These are phyloP conservation scores for Chaetura pelagica DNA, from an alignment of 2,113 vertebrate genomes.

Conservation along the genomic window DNA sequence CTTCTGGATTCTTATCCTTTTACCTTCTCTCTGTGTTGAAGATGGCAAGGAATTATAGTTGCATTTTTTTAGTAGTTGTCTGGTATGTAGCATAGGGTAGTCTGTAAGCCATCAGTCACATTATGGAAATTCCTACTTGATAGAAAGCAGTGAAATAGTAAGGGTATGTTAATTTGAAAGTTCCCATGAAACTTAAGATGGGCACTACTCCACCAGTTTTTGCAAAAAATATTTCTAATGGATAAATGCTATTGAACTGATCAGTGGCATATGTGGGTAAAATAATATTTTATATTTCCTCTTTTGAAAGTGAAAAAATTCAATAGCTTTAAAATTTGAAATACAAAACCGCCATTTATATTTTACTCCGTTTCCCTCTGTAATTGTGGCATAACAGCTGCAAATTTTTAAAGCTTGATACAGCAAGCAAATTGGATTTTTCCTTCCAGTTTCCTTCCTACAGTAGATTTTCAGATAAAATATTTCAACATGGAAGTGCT, in stretches of 20 bases:
- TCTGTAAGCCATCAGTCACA: background rate
- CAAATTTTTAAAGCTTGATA: background rate
- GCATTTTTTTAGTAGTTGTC: constrained; percentile 67
- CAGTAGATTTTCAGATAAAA: background rate
- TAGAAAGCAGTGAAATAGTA: constrained; percentile 74
- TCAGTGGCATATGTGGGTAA: background rate
- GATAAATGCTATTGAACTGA: background rate
- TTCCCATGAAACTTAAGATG: background rate
- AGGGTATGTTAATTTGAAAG: background rate
- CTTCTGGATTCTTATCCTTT: constrained; percentile 1
- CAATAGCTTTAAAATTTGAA: background rate
- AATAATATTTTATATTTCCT: background rate
- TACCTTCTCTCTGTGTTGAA: constrained; percentile 59
- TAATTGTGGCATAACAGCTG: background rate
- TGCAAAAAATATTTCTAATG: background rate
- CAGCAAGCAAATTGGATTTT: background rate
- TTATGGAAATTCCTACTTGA: constrained; percentile 6
- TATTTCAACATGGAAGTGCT: background rate
- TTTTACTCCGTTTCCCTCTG: background rate
- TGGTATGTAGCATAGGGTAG: constrained; percentile 12
- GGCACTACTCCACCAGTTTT: background rate
- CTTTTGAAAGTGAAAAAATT: background rate
- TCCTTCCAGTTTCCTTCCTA: background rate
- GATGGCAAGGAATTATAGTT: constrained; percentile 61
- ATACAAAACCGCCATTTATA: background rate